phyloP scores from a whole-genome alignment of 2,888 invertebrate genomes.

The Mesorhabditis spiculigera region DNA sequence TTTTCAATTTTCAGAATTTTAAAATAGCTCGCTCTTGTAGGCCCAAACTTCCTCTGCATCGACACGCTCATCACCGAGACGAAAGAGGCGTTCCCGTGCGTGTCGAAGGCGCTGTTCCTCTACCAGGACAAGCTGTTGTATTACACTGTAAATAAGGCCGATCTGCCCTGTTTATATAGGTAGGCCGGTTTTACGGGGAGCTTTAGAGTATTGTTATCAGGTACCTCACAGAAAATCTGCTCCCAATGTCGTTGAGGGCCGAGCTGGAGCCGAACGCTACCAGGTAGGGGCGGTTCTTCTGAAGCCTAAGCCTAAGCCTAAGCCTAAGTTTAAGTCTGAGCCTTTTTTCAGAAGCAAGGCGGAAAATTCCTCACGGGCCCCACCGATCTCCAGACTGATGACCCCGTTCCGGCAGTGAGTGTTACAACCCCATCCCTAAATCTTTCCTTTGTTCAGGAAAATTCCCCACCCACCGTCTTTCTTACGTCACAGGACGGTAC shows the following conservation, averaged over 20 bases:
- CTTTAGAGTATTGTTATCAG: conserved; percentile 64
- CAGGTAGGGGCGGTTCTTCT: conserved; percentile 10
- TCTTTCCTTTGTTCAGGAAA: background rate
- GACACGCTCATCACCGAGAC: conserved; percentile 62
- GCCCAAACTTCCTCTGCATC: conserved; percentile 76
- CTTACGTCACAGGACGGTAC: background rate
- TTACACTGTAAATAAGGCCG: conserved; percentile 63
- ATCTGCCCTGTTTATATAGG: conserved; percentile 84
- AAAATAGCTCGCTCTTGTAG: no score
- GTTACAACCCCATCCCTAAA: background rate
- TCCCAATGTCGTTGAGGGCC: conserved; percentile 32
- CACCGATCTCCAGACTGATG: conserved; percentile 27
- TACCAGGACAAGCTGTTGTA: conserved; percentile 64
- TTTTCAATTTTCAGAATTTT: no score
- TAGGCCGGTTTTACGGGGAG: background rate
- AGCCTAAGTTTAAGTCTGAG: no score
- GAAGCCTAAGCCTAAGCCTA: background rate
- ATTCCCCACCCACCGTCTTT: background rate
- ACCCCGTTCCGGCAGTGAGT: conserved; percentile 15
- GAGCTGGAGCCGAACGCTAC: conserved; percentile 28
- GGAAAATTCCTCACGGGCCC: conserved; percentile 28
- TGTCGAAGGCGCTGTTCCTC: conserved; percentile 80
- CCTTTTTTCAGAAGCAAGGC: conserved; percentile 7
- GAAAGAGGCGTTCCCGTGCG: conserved; percentile 60
- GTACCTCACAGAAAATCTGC: conserved; percentile 72